These are phyloP conservation scores for Epinotia bilunana DNA, from an alignment of 2,888 invertebrate species.

Conservation along the genomic window DNA sequence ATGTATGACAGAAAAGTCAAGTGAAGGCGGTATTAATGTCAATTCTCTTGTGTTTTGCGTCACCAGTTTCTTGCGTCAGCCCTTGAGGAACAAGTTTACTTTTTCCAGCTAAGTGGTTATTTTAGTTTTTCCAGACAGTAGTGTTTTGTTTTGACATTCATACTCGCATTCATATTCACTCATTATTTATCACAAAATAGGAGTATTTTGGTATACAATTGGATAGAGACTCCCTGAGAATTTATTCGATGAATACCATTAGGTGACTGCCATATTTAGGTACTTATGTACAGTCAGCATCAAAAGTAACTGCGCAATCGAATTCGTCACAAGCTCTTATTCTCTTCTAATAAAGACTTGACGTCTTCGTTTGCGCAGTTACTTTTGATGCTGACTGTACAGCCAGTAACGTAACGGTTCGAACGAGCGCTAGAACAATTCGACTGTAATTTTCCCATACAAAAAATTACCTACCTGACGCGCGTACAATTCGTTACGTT, in stretches of 20 bases:
- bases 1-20: background rate
- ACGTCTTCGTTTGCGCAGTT: too few species aligned
- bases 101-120: background rate
- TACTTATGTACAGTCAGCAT: too few species aligned
- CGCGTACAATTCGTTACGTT: too few species aligned
- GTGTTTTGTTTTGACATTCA: background rate
- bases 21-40: constrained; percentile 2
- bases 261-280: too few species aligned
- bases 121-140: background rate
- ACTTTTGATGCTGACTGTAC: too few species aligned
- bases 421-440: too few species aligned
- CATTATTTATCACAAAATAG: background rate
- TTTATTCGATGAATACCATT: background rate
- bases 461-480: too few species aligned
- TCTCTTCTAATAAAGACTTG: too few species aligned
- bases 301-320: too few species aligned
- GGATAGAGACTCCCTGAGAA: background rate
- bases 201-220: background rate
- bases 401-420: too few species aligned
- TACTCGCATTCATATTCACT: background rate
- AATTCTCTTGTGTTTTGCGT: background rate
- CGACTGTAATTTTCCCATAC: too few species aligned
- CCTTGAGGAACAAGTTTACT: background rate
- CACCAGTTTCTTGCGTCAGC: background rate
- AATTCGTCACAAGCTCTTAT: too few species aligned